phyloP scores from a whole-genome alignment of 2,113 vertebrate genomes.

The Engystomops pustulosus region DNA sequence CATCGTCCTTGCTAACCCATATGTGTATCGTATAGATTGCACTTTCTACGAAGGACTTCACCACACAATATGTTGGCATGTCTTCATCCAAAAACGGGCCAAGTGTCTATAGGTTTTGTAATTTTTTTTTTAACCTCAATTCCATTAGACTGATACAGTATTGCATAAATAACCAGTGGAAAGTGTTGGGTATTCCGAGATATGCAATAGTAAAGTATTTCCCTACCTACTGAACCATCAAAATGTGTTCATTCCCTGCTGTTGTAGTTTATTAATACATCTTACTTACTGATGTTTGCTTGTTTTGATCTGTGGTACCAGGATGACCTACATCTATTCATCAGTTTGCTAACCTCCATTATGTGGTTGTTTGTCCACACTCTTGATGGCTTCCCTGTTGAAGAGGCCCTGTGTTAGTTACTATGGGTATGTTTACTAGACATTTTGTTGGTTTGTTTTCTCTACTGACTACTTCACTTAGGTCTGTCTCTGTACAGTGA shows the following conservation, averaged over 20 bases:
- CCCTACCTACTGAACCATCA: background rate
- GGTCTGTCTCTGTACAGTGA: background rate
- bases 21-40: too few relatives aligned
- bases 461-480: background rate
- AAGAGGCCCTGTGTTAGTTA: background rate
- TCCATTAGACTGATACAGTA: too few relatives aligned
- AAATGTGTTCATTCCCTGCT: background rate
- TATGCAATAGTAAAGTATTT: background rate
- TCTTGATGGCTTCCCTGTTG: background rate
- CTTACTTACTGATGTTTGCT: background rate
- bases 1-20: too few relatives aligned
- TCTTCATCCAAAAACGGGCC: too few relatives aligned
- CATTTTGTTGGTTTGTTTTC: background rate
- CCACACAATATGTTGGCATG: background rate
- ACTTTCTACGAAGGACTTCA: too few relatives aligned
- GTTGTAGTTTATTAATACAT: too few relatives aligned
- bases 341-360: background rate
- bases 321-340: background rate
- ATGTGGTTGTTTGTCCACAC: background rate
- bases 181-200: background rate
- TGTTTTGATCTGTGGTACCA: background rate
- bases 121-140: too few relatives aligned
- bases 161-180: too few relatives aligned
- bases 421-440: background rate
- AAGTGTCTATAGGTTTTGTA: too few relatives aligned